These are phyloP conservation scores for Conomelus anceps DNA, from an alignment of 2,888 invertebrate species.

Conservation along the genomic window DNA sequence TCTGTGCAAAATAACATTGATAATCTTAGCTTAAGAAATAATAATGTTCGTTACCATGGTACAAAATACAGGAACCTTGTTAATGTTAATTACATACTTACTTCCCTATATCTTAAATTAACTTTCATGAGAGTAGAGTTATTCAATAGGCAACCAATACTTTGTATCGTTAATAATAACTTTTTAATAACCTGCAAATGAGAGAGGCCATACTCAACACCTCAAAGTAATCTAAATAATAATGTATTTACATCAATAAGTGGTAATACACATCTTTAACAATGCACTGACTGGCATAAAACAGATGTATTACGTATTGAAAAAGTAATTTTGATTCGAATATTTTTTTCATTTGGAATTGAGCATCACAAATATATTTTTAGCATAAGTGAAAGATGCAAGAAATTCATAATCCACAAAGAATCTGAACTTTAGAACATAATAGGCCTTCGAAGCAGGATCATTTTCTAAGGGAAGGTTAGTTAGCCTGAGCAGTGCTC, in stretches of 20 bases:
- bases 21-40: background rate
- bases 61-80: background rate
- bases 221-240: background rate
- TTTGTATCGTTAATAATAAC: no score
- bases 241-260: no score
- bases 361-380: background rate
- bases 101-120: background rate
- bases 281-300: background rate
- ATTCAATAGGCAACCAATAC: no score
- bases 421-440: background rate
- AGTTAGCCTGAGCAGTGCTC: no score
- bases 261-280: background rate
- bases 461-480: no score
- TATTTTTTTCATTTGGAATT: background rate
- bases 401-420: background rate
- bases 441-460: no score
- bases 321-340: background rate
- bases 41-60: background rate
- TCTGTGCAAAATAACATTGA: background rate
- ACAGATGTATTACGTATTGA: background rate
- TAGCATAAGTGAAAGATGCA: background rate
- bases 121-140: no score
- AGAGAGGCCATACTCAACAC: background rate
- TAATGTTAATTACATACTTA: background rate
- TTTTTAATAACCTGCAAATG: background rate